Evolutionary conservation across 1,140 invertebrate genomes (phyloP), one percentile per base, ranked within the genome.

Genomic region (Phenacoccus solenopsis): DNA sequence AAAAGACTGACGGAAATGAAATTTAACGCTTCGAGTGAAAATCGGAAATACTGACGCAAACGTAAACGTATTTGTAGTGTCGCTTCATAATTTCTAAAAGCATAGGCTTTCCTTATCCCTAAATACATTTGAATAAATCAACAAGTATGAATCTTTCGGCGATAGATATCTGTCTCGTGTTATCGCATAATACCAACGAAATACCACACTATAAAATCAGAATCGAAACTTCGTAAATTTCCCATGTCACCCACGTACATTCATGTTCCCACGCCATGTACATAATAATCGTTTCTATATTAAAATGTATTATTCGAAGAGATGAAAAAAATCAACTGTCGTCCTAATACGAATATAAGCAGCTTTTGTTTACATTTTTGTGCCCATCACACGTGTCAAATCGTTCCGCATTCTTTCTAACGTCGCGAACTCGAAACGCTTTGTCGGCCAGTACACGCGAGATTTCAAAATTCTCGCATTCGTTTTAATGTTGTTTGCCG

Each of bases 91-190:
- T 32, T 32, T 13, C 5, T 49, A 49, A 32, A 32, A 32, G 13
- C 5, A 32, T 32, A 32, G 5, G 5, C 30, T 32, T 13, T 7
- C 5, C 30, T 13, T 32, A 13, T 32, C 30, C 30, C 30, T 32
- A 13, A 5, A 32, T 5, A 13, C 13, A 13, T 32, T 32, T 32
- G 30, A 32, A 32, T 32, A 32, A 32, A 49, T 49, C 38, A 49
- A 49, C 38, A 49, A 49, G 38, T 49, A 49, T n/a, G n/a, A 49
- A 49, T 49, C 38, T n/a, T 49, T n/a, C n/a, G n/a, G n/a, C n/a
- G 16, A 49, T n/a, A n/a, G 38, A 16, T 49, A 16, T n/a, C 16
- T 3, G 3, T 32, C 30, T 49, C 38, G 3, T 3, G 16, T 49
- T 10, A 16, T n/a, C 38, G 30, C 5, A 13, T 13, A 7, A 49